Percentiles rank a stretch among this genome's conserved stretches.
Evolutionary conservation across 2,113 vertebrate species (phyloP).

Genomic region (Mellivora capensis): DNA sequence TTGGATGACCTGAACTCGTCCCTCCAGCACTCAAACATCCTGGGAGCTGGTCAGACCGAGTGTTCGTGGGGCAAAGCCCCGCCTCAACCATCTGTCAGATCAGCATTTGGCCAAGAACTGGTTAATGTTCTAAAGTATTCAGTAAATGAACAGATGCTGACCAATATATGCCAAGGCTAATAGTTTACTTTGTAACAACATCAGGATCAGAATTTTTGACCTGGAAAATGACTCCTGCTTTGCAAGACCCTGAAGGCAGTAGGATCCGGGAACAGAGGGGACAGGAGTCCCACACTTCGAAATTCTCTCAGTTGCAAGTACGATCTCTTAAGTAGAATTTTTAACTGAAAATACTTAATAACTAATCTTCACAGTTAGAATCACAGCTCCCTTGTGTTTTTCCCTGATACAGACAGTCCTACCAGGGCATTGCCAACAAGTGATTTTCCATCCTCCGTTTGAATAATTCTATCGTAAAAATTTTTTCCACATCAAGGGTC

Average conservation of each 20-base stretch:
- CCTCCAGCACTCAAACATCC: not conserved
- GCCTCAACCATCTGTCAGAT: no score
- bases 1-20: not conserved
- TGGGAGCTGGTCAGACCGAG: not conserved
- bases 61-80: not conserved
- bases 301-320: not conserved
- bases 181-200: not conserved
- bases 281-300: not conserved
- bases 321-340: not conserved
- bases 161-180: not conserved
- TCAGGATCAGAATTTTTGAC: not conserved
- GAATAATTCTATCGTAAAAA: not conserved
- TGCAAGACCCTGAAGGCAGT: not conserved
- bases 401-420: not conserved
- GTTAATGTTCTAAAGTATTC: not conserved
- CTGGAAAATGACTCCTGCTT: not conserved
- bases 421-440: not conserved
- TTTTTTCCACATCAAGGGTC: not conserved
- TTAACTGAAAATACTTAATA: constrained; percentile 19
- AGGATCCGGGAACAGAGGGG: not conserved
- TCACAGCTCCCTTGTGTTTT: not conserved
- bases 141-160: not conserved
- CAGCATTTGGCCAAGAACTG: not conserved
- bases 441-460: not conserved
- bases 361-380: not conserved